Base-by-base conservation (phyloP, 2,797 vertebrate species). In the Hypotaenidia okinawae region DNA sequence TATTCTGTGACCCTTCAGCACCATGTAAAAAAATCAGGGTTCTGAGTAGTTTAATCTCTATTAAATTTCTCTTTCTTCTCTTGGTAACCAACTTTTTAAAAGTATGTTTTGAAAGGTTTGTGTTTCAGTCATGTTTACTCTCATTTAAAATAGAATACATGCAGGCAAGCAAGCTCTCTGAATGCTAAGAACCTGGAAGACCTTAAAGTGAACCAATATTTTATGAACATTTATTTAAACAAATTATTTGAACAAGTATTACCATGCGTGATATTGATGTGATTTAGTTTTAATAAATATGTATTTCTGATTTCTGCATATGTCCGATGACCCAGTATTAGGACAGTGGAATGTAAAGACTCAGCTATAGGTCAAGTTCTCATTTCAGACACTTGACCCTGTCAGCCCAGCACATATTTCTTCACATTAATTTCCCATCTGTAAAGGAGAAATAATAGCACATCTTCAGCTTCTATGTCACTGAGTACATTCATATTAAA, bases 121-220 rank as follows among this genome's bases (percentile, higher is more conserved):
- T 30, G 3, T 69, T 88, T 72, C 16, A 63, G 3, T 18, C 22
- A 63, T n/a, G 0, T 54, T 78, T 82, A 14, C 14, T 82, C 7
- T 49, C 16, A 43, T 39, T 74, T 72, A 33, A 70, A 79, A 22
- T 63, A 28, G 77, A 76, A 41, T 51, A 35, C 21, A 9, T 41
- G 14, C 0, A 1, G 30, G 24, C 13, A 32, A 55, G 9, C 16
- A 82, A 69, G 8, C 2, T 57, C 16, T 6, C 27, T 45, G 13
- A 51, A 47, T 1, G 1, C 11, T 74, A 51, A 4, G 1, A 6
- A 22, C 27, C 10, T 43, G 43, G 6, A 85, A 78, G 33, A n/a
- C 1, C 39, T 24, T 43, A 52, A 62, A 90, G 78, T 23, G 30
- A 32, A 21, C 14, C 74, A 62, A 27, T 54, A 66, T 67, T 54